These are phyloP conservation scores for Drosophila rellima DNA, from an alignment of 2,888 invertebrate species.

Conservation along the genomic window DNA sequence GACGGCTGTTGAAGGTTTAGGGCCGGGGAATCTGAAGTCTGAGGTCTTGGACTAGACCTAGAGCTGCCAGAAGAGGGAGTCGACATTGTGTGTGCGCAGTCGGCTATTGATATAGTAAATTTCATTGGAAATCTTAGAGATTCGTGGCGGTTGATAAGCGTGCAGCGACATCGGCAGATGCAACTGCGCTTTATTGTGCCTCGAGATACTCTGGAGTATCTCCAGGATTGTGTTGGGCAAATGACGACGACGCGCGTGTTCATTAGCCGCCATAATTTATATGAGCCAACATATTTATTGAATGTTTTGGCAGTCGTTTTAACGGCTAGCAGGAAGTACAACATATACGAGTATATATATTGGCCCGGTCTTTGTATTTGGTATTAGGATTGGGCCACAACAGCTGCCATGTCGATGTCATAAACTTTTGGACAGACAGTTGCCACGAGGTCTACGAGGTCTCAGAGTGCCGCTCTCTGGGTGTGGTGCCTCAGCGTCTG, in stretches of 20 bases:
- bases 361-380: slow-evolving; percentile 51
- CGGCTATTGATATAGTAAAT: slow-evolving; percentile 76
- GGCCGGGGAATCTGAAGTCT: neutral
- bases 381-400: slow-evolving; percentile 57
- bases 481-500: slow-evolving; percentile 76
- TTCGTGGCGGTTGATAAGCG: slow-evolving; percentile 76
- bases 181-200: slow-evolving; percentile 70
- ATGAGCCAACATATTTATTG: slow-evolving; percentile 81
- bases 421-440: slow-evolving; percentile 65
- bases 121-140: slow-evolving; percentile 79
- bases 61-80: slow-evolving; percentile 56
- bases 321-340: slow-evolving; percentile 58
- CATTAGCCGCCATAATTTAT: slow-evolving; percentile 80
- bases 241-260: slow-evolving; percentile 68
- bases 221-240: slow-evolving; percentile 49
- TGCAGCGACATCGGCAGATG: slow-evolving; percentile 66
- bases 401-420: slow-evolving; percentile 65
- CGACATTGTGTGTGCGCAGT: slow-evolving; percentile 65
- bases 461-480: slow-evolving; percentile 42
- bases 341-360: neutral
- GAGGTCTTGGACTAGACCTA: slow-evolving; percentile 14
- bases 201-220: slow-evolving; percentile 26
- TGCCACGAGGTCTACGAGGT: slow-evolving; percentile 67
- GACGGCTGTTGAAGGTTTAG: slow-evolving; percentile 25
- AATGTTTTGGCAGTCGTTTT: slow-evolving; percentile 79